These are phyloP conservation scores for Netelia melanura DNA, from an alignment of 2,888 invertebrate genomes.

Conservation along the genomic window DNA sequence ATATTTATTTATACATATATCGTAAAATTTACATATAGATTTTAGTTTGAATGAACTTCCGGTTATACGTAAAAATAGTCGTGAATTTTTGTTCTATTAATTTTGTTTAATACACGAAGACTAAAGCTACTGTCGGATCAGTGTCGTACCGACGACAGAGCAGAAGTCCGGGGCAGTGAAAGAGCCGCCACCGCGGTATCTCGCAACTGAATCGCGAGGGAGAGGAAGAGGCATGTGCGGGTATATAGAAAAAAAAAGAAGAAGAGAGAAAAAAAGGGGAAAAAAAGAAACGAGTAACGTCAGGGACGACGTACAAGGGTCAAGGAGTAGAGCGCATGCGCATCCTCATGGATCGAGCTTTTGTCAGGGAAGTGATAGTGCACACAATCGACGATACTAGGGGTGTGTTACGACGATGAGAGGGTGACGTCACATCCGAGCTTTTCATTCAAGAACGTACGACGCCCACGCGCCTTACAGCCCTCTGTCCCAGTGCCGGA, in stretches of 20 bases:
- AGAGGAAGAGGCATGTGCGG: not conserved
- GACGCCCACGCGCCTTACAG: constrained; percentile 58
- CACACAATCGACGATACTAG: constrained; percentile 14
- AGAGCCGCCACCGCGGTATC: constrained; percentile 63
- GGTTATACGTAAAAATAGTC: constrained; percentile 2
- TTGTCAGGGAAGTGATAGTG: constrained; percentile 45
- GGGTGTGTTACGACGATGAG: not conserved
- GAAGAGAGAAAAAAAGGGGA: constrained; percentile 22
- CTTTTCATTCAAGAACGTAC: constrained; percentile 75
- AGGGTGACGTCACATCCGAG: constrained; percentile 72
- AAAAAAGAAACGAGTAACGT: constrained; percentile 38
- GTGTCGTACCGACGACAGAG: constrained; percentile 63
- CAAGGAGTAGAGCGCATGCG: constrained; percentile 77
- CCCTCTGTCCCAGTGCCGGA: not conserved
- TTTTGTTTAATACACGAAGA: constrained; percentile 33
- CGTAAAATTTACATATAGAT: not conserved
- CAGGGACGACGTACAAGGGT: constrained; percentile 59
- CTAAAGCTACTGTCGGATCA: constrained; percentile 67
- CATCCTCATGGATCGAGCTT: constrained; percentile 78
- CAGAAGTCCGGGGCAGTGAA: constrained; percentile 55
- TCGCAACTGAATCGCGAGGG: constrained; percentile 56
- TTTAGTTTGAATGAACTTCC: constrained; percentile 19
- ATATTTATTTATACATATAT: constrained; percentile 7
- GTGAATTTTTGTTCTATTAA: constrained; percentile 1
- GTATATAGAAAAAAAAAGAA: constrained; percentile 1